Base-by-base conservation (phyloP, 2,888 invertebrate genomes). In the Orthosia gothica region DNA sequence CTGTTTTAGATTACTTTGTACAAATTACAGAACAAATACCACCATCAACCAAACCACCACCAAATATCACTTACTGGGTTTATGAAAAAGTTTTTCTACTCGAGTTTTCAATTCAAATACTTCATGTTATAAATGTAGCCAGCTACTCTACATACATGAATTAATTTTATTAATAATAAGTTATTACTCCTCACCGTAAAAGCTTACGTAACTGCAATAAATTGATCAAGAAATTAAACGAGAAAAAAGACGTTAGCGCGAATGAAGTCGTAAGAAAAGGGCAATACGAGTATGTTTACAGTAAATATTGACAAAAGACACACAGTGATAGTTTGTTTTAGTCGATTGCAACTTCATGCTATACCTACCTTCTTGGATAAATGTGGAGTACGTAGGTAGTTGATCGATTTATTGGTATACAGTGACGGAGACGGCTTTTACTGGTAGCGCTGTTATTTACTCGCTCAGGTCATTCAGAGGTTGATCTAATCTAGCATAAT, bases 251-350 rank as follows among this genome's bases (percentile, higher is more conserved):
- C 5, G 5, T n/a, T 12, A 20, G 13, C 5, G 18, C 5, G 5
- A 18, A 54, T 18, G 5, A 32, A 54, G 20, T 54, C 32, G 47
- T 23, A 16, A 65, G 52, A 20, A 59, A 74, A 49, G 1, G 18
- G n/a, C 45, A 72, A 52, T 58, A 40, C 26, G 70, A 26, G 15
- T 55, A 52, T 52, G n/a, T 32, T 74, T 12, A 68, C 45, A 5
- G 16, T 47, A 52, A 40, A 78, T 20, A 57, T 74, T 57, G 32
- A 45, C 18, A 40, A 26, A 26, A 26, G 26, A 26, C 26, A 26
- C 26, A 26, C 26, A 26, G 26, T 26, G 26, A 26, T 26, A 55
- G 58, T 23, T 74, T 62, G 15, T 70, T 69, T 52, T n/a, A 70
- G 18, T 69, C 23, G 9, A 57, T 23, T 23, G 32, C 52, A n/a